phyloP scores from a whole-genome alignment of 2,113 vertebrate genomes.

The Xyliphius kryptos region DNA sequence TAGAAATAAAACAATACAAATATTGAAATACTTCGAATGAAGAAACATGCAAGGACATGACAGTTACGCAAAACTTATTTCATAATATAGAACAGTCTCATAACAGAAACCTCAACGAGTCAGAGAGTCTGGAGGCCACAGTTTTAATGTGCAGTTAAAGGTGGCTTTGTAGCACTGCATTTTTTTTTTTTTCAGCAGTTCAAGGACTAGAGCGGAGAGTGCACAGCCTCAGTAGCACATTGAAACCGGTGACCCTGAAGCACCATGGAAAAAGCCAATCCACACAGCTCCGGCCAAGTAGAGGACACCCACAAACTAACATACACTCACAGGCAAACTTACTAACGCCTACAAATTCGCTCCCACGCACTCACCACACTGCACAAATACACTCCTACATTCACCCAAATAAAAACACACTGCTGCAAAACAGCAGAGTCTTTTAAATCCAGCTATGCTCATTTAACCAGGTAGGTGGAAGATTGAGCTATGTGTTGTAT shows the following conservation, averaged over 20 bases:
- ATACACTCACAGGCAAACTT: conserved; percentile 26
- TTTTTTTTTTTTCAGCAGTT: conserved; percentile 61
- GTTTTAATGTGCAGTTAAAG: conserved; percentile 20
- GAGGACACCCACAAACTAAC: conserved; percentile 31
- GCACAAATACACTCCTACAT: conserved; percentile 23
- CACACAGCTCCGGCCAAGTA: conserved; percentile 30
- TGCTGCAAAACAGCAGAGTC: conserved; percentile 32
- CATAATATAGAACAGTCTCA: conserved; percentile 9
- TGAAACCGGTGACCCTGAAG: conserved; percentile 62
- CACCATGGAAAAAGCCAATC: conserved; percentile 52
- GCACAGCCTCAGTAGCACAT: conserved; percentile 48
- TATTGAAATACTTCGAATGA: no score
- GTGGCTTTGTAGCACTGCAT: conserved; percentile 35
- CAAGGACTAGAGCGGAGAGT: conserved; percentile 61
- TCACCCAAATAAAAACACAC: conserved; percentile 22
- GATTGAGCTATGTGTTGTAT: no score
- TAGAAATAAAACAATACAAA: no score
- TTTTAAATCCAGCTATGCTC: conserved; percentile 35
- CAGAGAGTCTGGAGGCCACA: conserved; percentile 28
- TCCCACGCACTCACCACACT: conserved; percentile 18
- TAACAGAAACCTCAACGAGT: conserved; percentile 28
- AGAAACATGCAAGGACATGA: no score
- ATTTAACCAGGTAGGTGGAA: conserved; percentile 24
- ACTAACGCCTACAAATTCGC: no score
- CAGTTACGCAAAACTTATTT: conserved; percentile 5